Percentiles rank a stretch among this genome's conserved stretches.
phyloP scores from a whole-genome alignment of 2,113 vertebrate genomes.

The Misgurnus anguillicaudatus region DNA sequence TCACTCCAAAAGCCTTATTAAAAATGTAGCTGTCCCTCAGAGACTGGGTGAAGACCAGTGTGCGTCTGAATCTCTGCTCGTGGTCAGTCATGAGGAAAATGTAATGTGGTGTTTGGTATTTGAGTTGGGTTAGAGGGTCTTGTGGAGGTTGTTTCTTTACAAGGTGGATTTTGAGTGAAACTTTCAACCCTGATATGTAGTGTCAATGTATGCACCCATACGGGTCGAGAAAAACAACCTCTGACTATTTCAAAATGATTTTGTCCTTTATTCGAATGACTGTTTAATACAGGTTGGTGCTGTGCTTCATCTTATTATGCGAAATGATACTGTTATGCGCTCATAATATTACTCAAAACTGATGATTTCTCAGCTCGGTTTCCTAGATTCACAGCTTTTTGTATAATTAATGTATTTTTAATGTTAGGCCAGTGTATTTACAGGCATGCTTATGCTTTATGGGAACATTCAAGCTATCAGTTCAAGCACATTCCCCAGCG shows the following conservation, averaged over 20 bases:
- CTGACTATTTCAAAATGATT: background rate
- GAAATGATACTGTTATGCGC: background rate
- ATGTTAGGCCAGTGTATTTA: constrained; percentile 4
- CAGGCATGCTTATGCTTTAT: background rate
- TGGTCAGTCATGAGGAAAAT: constrained; percentile 36
- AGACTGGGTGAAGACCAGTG: constrained; percentile 19
- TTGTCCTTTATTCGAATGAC: background rate
- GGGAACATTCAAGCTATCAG: background rate
- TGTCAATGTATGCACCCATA: background rate
- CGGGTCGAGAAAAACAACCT: background rate
- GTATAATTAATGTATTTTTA: background rate
- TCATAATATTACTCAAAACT: background rate
- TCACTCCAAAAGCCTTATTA: constrained; percentile 52
- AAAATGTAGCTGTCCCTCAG: constrained; percentile 44
- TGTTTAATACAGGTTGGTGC: background rate
- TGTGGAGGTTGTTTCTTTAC: background rate
- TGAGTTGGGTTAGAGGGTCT: constrained; percentile 23
- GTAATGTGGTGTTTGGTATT: constrained; percentile 38
- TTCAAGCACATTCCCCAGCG: background rate
- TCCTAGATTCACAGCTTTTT: no score
- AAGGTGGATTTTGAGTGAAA: constrained; percentile 11
- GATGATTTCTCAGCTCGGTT: no score
- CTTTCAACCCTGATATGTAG: constrained; percentile 1
- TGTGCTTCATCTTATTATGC: background rate
- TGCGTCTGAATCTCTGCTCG: constrained; percentile 25